These are phyloP conservation scores for Caenorhabditis elegans DNA, from an alignment of 1,140 invertebrate genomes.

Conservation along the genomic window WBcel235 BX284605.5:18197501-18198000, in stretches of 20 bases:
- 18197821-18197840: neutral
- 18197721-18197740: too few relatives aligned
- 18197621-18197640: too few relatives aligned
- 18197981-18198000: too few relatives aligned
- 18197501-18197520: neutral
- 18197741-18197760: too few relatives aligned
- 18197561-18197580: neutral
- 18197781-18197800: conserved; percentile 7
- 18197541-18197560: conserved; percentile 15
- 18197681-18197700: neutral
- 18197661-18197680: neutral
- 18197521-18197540: conserved; percentile 3
- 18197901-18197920: too few relatives aligned
- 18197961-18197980: too few relatives aligned
- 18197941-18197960: too few relatives aligned
- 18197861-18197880: too few relatives aligned
- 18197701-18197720: neutral
- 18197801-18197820: neutral
- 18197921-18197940: too few relatives aligned
- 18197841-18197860: neutral
- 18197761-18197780: neutral
- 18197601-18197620: neutral
- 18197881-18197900: too few relatives aligned
- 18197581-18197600: neutral
- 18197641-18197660: neutral